These are phyloP conservation scores for Plagodis dolabraria DNA, from an alignment of 2,888 invertebrate species.

Conservation along the genomic window DNA sequence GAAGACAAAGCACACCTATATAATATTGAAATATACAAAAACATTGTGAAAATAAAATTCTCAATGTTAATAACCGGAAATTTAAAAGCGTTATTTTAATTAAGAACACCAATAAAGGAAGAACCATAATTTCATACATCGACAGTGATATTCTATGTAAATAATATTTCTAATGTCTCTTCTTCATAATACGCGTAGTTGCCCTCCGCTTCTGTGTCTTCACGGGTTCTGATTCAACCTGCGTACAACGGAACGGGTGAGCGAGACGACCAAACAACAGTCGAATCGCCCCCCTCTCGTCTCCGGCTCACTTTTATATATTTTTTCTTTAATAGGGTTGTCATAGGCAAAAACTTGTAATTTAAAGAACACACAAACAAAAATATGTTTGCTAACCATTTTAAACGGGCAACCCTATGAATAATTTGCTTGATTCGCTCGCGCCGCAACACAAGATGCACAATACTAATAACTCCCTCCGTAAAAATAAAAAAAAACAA, in stretches of 20 bases:
- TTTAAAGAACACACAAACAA: neutral
- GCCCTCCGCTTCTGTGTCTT: slow-evolving; percentile 44
- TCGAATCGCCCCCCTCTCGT: slow-evolving; percentile 79
- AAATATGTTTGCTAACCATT: neutral
- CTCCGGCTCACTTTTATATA: slow-evolving; percentile 64
- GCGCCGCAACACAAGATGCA: slow-evolving; percentile 80
- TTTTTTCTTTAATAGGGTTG: slow-evolving; percentile 48
- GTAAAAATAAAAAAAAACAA: slow-evolving; percentile 51
- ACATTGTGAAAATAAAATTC: too few relatives aligned
- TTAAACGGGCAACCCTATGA: slow-evolving; percentile 49
- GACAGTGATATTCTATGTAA: slow-evolving; percentile 12
- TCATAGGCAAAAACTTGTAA: slow-evolving; percentile 39
- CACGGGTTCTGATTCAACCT: slow-evolving; percentile 83
- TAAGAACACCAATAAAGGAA: neutral
- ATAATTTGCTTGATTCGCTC: slow-evolving; percentile 40
- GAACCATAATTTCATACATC: slow-evolving; percentile 9
- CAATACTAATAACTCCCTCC: slow-evolving; percentile 82
- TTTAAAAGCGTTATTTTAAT: neutral
- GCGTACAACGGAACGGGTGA: slow-evolving; percentile 81
- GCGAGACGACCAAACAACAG: slow-evolving; percentile 70
- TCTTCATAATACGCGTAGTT: slow-evolving; percentile 20
- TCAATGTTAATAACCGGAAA: neutral
- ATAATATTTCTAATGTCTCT: slow-evolving; percentile 22
- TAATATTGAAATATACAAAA: too few relatives aligned
- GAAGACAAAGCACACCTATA: too few relatives aligned